Base-by-base conservation (phyloP, 2,888 invertebrate species). In the Andrena bucephala region DNA sequence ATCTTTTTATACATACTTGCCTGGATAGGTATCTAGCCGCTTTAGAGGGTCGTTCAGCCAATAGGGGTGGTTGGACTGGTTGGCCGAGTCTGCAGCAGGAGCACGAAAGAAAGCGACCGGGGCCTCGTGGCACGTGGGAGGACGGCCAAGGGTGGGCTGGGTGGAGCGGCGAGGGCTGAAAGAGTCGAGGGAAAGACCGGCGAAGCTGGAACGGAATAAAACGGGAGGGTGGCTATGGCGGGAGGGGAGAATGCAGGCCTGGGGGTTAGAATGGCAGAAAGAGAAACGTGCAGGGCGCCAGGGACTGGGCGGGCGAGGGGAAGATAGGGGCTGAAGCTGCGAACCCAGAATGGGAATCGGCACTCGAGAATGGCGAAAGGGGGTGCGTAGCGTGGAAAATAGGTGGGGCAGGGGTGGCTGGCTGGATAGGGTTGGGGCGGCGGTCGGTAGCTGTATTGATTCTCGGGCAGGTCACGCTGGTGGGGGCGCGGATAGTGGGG, bases 381-480 rank as follows among this genome's bases (percentile, higher is more conserved):
- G 89, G 87, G 75, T 85, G 89, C 87, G 88, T 86, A 84, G 81
- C 88, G 84, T 85, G 85, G 83, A 85, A 85, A 85, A 85, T 85
- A 83, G 82, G 81, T 73, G 78, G 73, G 74, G 79, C 72, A 83
- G 73, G 76, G 76, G 70, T 70, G 83, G 87, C 75, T 78, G 89
- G 87, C 57, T 66, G 87, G 87, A 82, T 88, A 87, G 89, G 85
- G 87, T 90, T 88, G 92, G 90, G 90, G 92, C 90, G 89, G 91
- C 89, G 91, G 91, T 91, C 89, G 92, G 91, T 91, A 93, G 93
- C 93, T 93, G 93, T 94, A 94, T 93, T 93, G 93, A 93, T 94
- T 94, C 92, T 92, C 91, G 90, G 91, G 91, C 89, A 90, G 89
- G 90, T 90, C 89, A 89, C 84, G 83, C 78, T 89, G 87, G 90